Evolutionary conservation across 2,797 vertebrate genomes (phyloP), one percentile per base, ranked within the genome.

Genomic region (Acanthis flammea): DNA sequence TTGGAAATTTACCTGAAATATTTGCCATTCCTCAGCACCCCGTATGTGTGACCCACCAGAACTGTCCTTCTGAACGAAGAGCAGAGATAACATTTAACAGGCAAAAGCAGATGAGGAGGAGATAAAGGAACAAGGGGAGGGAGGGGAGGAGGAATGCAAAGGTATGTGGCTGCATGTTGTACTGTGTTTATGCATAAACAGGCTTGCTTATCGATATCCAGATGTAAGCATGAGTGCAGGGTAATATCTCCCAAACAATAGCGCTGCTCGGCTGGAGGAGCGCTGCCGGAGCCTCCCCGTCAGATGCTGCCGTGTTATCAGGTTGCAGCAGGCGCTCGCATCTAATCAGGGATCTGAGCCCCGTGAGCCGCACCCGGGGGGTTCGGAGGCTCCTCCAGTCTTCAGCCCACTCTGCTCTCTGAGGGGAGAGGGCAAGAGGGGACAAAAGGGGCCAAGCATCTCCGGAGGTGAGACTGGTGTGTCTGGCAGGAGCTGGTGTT

Each of bases 101-200:
- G 73, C 81, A 65, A 71, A 55, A 88, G 71, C 57, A 91, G 87
- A 95, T 95, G 80, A 78, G 72, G 65, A 75, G 37, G 61, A 94
- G 93, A 94, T 95, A 94, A 95, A 90, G 57, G 42, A 72, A 47
- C 39, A 45, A 70, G 66, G 18, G 13, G 35, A 30, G 50, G 44
- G 76, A 65, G 35, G 15, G 58, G 30, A 87, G 83, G 54, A 87
- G 88, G 93, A 90, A 85, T 90, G 92, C 92, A 60, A 88, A 94
- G 91, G 91, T 94, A 92, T 95, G 94, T 75, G 85, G 50, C 94
- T 90, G 87, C 87, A 88, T 93, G 93, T 91, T 91, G 93, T 72
- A n/a, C 94, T 90, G 73, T 93, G 95, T 92, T 86, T 87, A 62
- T 95, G 94, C 96, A 81, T 86, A 94, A 96, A 88, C 94, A 95